Percentiles rank a stretch among this genome's conserved stretches.
These are phyloP conservation scores for Mormyrus proboscirostris DNA, from an alignment of 2,797 vertebrate species.

Conservation along the genomic window DNA sequence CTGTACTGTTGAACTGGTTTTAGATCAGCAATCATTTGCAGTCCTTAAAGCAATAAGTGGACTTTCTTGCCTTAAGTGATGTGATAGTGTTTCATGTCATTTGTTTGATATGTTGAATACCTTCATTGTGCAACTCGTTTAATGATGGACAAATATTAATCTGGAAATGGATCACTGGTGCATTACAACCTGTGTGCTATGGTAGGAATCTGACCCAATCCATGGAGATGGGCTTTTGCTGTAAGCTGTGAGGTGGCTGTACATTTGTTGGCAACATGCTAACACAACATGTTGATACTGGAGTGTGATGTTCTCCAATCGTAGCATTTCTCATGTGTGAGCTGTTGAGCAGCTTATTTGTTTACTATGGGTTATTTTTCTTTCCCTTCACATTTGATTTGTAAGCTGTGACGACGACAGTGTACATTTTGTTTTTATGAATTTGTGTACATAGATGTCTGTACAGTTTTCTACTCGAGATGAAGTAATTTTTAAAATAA, in stretches of 20 bases:
- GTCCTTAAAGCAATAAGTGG: background rate
- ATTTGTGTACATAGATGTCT: slow-evolving; percentile 53
- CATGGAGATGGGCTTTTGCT: slow-evolving; percentile 19
- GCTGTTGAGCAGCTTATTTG: slow-evolving; percentile 46
- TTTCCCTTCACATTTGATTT: background rate
- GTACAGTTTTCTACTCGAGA: slow-evolving; percentile 53
- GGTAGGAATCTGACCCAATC: background rate
- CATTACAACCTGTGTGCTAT: background rate
- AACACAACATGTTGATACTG: slow-evolving; percentile 18
- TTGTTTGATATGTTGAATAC: background rate
- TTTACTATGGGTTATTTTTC: slow-evolving; percentile 29
- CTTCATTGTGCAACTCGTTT: background rate
- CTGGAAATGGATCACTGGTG: background rate
- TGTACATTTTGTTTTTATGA: slow-evolving; percentile 45
- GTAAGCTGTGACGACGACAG: slow-evolving; percentile 15
- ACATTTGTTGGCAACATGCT: slow-evolving; percentile 19
- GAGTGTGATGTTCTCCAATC: slow-evolving; percentile 10
- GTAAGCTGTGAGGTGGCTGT: slow-evolving; percentile 37
- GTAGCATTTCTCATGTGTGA: slow-evolving; percentile 34
- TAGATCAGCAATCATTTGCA: background rate
- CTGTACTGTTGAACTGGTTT: background rate
- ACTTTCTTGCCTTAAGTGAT: slow-evolving; percentile 37
- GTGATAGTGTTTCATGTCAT: slow-evolving; percentile 22
- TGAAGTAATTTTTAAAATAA: slow-evolving; percentile 25
- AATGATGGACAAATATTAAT: background rate